These are phyloP conservation scores for Osmerus mordax DNA, from an alignment of 2,113 vertebrate species.

Conservation along the genomic window DNA sequence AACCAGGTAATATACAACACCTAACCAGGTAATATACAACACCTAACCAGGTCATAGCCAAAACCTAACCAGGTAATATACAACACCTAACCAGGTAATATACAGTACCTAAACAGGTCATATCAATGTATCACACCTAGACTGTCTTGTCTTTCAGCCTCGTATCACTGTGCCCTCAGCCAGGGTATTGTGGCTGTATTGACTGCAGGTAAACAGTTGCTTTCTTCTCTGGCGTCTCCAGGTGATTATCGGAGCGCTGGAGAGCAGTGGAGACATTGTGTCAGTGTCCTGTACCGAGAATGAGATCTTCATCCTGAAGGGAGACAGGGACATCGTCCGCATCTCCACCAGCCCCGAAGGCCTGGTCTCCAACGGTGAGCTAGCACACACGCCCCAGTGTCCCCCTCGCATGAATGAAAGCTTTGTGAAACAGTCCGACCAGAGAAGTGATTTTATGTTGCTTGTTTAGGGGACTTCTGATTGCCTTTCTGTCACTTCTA, in stretches of 20 bases:
- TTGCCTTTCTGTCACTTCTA: not conserved
- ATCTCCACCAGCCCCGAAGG: constrained; percentile 89
- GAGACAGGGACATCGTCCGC: constrained; percentile 90
- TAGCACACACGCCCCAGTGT: not conserved
- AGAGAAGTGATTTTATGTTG: not conserved
- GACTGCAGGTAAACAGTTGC: no score
- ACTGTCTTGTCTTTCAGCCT: no score
- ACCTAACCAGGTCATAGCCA: no score
- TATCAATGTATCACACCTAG: no score
- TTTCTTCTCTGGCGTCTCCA: constrained; percentile 39
- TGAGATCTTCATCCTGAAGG: constrained; percentile 94
- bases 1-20: no score
- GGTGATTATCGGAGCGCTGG: constrained; percentile 88
- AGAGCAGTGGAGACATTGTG: constrained; percentile 91
- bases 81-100: no score
- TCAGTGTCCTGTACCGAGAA: constrained; percentile 91
- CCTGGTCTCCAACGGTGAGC: constrained; percentile 76
- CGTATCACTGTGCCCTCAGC: no score
- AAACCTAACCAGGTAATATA: no score
- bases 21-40: no score
- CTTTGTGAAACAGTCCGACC: not conserved
- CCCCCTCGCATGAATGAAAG: not conserved
- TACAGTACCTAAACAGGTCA: no score
- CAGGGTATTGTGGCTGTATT: no score
- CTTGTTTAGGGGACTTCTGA: not conserved